Conservation (phyloP, 2,888 invertebrate genomes). For the Palloptera scutellata region DNA sequence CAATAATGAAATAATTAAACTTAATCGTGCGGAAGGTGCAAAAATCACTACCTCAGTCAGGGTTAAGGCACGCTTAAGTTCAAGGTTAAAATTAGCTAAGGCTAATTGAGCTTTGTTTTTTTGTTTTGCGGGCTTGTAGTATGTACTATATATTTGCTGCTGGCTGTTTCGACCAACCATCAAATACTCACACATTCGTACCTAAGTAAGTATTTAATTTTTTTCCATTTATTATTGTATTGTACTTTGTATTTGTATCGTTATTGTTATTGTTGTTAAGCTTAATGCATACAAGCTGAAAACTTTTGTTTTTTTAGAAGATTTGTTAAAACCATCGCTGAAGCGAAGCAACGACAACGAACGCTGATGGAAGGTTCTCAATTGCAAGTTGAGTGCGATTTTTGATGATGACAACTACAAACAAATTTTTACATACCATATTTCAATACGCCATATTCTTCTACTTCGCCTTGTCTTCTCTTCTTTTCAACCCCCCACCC, state of each 20-base stretch:
- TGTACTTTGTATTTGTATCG: too few relatives aligned
- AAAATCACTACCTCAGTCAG: conserved; percentile 32
- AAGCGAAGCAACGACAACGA: conserved; percentile 18
- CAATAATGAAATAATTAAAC: conserved; percentile 16
- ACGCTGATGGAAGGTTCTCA: conserved; percentile 17
- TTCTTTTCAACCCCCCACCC: conserved; percentile 8
- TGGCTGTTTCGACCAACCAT: too few relatives aligned
- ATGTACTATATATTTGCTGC: too few relatives aligned
- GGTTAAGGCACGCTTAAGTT: conserved; percentile 36
- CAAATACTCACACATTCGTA: too few relatives aligned
- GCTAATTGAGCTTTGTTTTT: conserved; percentile 41
- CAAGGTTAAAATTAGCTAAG: conserved; percentile 41
- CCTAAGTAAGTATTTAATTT: too few relatives aligned
- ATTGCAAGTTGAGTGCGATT: conserved; percentile 7
- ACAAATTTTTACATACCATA: too few relatives aligned
- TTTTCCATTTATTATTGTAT: too few relatives aligned
- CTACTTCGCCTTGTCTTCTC: conserved; percentile 10
- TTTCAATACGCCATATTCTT: background rate
- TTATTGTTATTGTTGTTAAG: too few relatives aligned
- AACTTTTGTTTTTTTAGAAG: too few relatives aligned
- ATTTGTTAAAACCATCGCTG: background rate
- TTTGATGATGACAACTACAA: too few relatives aligned
- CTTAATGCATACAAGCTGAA: too few relatives aligned
- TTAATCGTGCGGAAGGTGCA: conserved; percentile 36
- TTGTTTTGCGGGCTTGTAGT: conserved; percentile 10